phyloP scores from a whole-genome alignment of 2,113 vertebrate species.

The human (Homo sapiens) region GRCh38 chr16:81905501-81906000 shows the following conservation, averaged over 20 bases:
- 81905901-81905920: neutral
- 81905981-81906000: neutral
- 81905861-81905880: neutral
- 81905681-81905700: too few relatives aligned
- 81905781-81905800: too few relatives aligned
- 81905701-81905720: too few relatives aligned
- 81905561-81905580: neutral
- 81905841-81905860: neutral
- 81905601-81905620: fast-evolving
- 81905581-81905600: fast-evolving
- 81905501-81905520: constrained; percentile 90
- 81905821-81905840: neutral
- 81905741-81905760: too few relatives aligned
- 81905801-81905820: fast-evolving
- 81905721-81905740: too few relatives aligned
- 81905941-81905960: too few relatives aligned
- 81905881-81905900: neutral
- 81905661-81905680: too few relatives aligned
- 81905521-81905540: fast-evolving
- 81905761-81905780: too few relatives aligned
- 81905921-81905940: neutral
- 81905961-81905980: too few relatives aligned
- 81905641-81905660: neutral
- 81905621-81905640: neutral
- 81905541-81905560: fast-evolving